These are phyloP conservation scores for Enteromius treurensis DNA, from an alignment of 2,797 vertebrate genomes.

Conservation along the genomic window DNA sequence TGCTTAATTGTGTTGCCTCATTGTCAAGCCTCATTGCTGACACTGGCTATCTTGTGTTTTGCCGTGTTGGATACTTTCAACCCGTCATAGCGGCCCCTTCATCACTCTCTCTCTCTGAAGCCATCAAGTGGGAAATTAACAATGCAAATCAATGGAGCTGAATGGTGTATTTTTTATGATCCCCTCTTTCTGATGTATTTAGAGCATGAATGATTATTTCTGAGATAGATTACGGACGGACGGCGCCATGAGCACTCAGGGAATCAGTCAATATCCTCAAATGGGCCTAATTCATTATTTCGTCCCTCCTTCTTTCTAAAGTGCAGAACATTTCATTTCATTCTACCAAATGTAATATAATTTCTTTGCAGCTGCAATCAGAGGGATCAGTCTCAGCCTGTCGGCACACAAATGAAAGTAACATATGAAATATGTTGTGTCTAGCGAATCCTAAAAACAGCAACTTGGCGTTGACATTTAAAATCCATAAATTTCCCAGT, in stretches of 20 bases:
- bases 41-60: slow-evolving; percentile 42
- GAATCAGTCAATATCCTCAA: slow-evolving; percentile 60
- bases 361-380: slow-evolving; percentile 3
- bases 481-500: slow-evolving; percentile 39
- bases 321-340: slow-evolving; percentile 36
- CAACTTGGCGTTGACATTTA: background rate
- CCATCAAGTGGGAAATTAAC: slow-evolving; percentile 70
- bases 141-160: slow-evolving; percentile 69
- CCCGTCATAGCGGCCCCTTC: slow-evolving; percentile 44
- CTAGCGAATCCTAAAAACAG: slow-evolving; percentile 1
- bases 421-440: slow-evolving; percentile 17
- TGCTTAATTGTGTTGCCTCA: slow-evolving; percentile 31
- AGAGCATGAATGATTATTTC: slow-evolving; percentile 65
- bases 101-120: slow-evolving; percentile 57
- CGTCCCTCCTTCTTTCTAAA: slow-evolving; percentile 23
- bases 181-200: slow-evolving; percentile 62
- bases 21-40: slow-evolving; percentile 54
- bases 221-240: slow-evolving; percentile 65
- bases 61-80: slow-evolving; percentile 47
- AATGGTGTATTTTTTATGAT: slow-evolving; percentile 64
- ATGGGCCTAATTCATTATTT: slow-evolving; percentile 61
- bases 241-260: slow-evolving; percentile 45
- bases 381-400: slow-evolving; percentile 12
- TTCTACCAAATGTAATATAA: slow-evolving; percentile 46
- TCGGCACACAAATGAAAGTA: background rate